phyloP scores from a whole-genome alignment of 2,797 vertebrate species.

The Gallinago stenura region DNA sequence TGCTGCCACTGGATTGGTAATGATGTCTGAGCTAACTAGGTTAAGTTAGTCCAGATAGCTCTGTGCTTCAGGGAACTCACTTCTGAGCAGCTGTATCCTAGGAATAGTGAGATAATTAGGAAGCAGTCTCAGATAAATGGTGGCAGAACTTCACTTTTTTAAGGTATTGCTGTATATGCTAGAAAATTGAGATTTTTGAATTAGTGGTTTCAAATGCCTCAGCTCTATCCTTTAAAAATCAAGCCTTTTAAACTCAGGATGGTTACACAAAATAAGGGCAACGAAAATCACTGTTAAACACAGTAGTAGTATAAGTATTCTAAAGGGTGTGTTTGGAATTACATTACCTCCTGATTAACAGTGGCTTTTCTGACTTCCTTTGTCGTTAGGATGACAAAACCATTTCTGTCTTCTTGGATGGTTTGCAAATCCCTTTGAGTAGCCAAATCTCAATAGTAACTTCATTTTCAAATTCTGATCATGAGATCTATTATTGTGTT shows the following conservation, averaged over 20 bases:
- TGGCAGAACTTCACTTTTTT: background rate
- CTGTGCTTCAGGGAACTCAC: slow-evolving; percentile 38
- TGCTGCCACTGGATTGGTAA: slow-evolving; percentile 28
- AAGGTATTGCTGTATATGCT: background rate
- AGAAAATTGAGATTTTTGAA: background rate
- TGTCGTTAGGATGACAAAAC: background rate
- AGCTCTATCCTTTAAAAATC: background rate
- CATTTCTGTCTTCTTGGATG: background rate
- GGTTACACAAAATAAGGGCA: background rate
- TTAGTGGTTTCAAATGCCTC: background rate
- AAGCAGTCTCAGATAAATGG: slow-evolving; percentile 4
- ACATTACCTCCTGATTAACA: background rate
- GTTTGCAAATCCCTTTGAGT: background rate
- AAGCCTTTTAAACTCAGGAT: background rate
- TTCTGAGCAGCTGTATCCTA: background rate
- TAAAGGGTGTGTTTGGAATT: background rate
- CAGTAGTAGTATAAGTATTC: background rate
- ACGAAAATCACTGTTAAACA: background rate
- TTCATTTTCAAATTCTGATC: background rate
- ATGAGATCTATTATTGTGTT: background rate
- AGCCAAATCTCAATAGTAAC: background rate
- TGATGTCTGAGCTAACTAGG: slow-evolving; percentile 50
- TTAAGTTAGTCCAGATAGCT: slow-evolving; percentile 37
- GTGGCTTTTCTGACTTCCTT: slow-evolving; percentile 7
- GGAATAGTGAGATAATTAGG: slow-evolving; percentile 33